Evolutionary conservation across 2,797 vertebrate species (phyloP).

Genomic region (Philypnodon macrostomus): DNA sequence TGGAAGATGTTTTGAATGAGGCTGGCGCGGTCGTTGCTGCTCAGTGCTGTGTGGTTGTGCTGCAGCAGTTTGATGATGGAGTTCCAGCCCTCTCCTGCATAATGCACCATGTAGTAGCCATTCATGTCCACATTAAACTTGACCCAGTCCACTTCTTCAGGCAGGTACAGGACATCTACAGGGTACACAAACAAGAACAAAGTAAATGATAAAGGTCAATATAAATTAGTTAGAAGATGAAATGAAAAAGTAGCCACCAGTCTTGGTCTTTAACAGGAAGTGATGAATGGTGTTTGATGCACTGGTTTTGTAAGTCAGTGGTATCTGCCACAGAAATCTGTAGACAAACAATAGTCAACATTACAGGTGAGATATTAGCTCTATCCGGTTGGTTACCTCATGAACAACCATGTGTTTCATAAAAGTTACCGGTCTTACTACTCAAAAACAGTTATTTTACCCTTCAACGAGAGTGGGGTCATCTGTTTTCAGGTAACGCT

Average conservation of each 20-base stretch:
- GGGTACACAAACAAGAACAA: neutral
- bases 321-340: slow-evolving; percentile 89
- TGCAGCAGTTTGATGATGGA: slow-evolving; percentile 79
- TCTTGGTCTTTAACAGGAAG: slow-evolving; percentile 83
- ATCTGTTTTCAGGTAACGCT: slow-evolving; percentile 79
- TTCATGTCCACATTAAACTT: slow-evolving; percentile 92
- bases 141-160: slow-evolving; percentile 86
- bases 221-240: neutral
- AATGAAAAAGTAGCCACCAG: slow-evolving; percentile 65
- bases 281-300: slow-evolving; percentile 75
- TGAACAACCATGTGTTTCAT: no score
- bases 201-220: neutral
- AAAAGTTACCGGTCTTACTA: no score
- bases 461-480: slow-evolving; percentile 63
- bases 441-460: no score
- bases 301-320: slow-evolving; percentile 87
- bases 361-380: no score
- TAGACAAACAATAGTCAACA: slow-evolving; percentile 8
- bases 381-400: no score
- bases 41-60: slow-evolving; percentile 77
- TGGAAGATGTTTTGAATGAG: slow-evolving; percentile 89
- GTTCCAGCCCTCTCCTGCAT: slow-evolving; percentile 83
- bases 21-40: slow-evolving; percentile 86
- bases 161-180: slow-evolving; percentile 82
- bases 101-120: slow-evolving; percentile 93